A percentile compares a stretch with the other conserved stretches of the same genome.
Evolutionary conservation across 2,113 vertebrate genomes (phyloP).

Genomic region (Dasyprocta punctata): DNA sequence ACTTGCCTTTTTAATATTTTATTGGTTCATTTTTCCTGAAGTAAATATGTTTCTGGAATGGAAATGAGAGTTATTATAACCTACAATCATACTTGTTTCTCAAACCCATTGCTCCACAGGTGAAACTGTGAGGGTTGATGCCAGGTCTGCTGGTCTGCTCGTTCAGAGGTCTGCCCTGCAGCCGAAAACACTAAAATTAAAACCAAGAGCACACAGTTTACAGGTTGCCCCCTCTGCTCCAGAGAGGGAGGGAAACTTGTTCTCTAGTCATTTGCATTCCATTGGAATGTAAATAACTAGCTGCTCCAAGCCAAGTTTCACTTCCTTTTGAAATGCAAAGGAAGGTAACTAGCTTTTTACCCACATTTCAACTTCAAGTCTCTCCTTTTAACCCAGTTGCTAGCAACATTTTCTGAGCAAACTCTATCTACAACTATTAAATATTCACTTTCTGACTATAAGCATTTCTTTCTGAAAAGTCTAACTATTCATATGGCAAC

Average conservation of each 20-base stretch:
- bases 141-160: not conserved
- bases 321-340: slow-evolving; percentile 44
- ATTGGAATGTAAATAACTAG: not conserved
- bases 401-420: not conserved
- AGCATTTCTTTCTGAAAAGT: not conserved
- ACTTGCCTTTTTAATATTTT: not conserved
- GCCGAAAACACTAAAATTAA: not conserved
- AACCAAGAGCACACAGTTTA: not conserved
- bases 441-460: not conserved
- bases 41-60: not conserved
- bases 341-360: not conserved
- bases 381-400: not conserved
- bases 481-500: not conserved
- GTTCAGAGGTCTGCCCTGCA: not conserved
- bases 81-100: not conserved
- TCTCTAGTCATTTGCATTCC: not conserved
- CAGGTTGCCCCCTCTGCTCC: not conserved
- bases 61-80: not conserved
- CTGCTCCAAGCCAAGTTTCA: not conserved
- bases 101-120: not conserved
- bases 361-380: not conserved
- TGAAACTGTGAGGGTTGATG: not conserved
- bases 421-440: not conserved
- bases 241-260: not conserved
- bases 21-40: slow-evolving; percentile 4